A percentile compares a stretch with the other conserved stretches of the same genome.
Conservation (phyloP, 2,113 vertebrate genomes). For the Chaenogobius annularis region DNA sequence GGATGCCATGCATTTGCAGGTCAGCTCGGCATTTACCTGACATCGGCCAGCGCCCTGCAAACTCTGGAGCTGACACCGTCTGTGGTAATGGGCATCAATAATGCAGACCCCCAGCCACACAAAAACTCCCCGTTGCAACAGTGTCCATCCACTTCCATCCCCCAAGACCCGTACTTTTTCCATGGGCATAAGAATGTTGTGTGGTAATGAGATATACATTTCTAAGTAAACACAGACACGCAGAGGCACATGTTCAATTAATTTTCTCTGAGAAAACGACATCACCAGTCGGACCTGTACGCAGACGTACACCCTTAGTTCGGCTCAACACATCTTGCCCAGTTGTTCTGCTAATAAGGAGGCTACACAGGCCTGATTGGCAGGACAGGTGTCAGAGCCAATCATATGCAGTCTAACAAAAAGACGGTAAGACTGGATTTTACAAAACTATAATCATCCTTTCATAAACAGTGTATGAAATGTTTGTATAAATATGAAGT, state of each 20-base stretch:
- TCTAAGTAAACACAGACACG: conserved; percentile 9
- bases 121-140: conserved; percentile 49
- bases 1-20: conserved; percentile 54
- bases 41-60: conserved; percentile 51
- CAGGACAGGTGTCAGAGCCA: background rate
- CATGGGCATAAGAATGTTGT: conserved; percentile 16
- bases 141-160: conserved; percentile 31
- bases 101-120: conserved; percentile 60
- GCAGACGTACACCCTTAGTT: background rate
- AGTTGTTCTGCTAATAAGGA: conserved; percentile 1
- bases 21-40: conserved; percentile 65
- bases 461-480: too few relatives aligned
- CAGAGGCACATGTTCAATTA: conserved; percentile 15
- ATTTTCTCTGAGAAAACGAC: background rate
- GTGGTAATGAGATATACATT: conserved; percentile 25
- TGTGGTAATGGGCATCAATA: conserved; percentile 76
- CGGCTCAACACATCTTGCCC: background rate
- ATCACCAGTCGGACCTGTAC: background rate
- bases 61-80: conserved; percentile 60
- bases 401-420: background rate
- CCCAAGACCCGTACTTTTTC: conserved; percentile 22
- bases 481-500: too few relatives aligned
- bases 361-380: background rate
- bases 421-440: background rate
- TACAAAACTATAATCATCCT: background rate